Evolutionary conservation across 2,113 vertebrate species (phyloP).

Genomic region (Coregonus clupeaformis): DNA sequence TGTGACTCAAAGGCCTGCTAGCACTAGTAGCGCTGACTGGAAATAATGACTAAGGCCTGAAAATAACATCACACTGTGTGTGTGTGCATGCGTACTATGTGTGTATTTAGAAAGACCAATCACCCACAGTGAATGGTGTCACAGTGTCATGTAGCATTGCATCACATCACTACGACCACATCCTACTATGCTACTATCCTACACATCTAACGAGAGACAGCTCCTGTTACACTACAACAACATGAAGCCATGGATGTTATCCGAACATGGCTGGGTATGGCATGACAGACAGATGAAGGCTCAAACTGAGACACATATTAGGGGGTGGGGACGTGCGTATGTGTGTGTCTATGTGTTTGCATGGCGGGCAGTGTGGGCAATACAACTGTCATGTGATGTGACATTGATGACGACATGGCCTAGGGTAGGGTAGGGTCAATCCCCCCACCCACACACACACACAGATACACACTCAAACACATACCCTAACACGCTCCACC

Average conservation of each 20-base stretch:
- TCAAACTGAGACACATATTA: no score
- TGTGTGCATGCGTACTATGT: background rate
- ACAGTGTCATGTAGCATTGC: no score
- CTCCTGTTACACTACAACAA: no score
- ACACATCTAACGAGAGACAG: no score
- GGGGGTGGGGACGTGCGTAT: background rate
- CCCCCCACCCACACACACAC: background rate
- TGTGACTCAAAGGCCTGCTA: background rate
- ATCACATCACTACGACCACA: no score
- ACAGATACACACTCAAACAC: background rate
- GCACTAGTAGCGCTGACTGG: background rate
- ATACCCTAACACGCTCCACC: background rate
- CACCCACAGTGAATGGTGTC: no score
- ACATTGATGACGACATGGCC: background rate
- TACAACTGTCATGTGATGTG: background rate
- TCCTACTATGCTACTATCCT: no score
- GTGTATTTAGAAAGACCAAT: background rate
- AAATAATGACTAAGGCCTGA: background rate
- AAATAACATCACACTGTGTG: background rate
- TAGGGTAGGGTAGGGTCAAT: background rate
- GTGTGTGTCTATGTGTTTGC: background rate
- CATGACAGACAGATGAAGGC: no score
- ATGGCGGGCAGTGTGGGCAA: background rate
- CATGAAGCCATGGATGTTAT: no score
- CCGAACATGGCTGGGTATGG: no score